phyloP scores from a whole-genome alignment of 2,113 vertebrate species.

The Okapia johnstoni region DNA sequence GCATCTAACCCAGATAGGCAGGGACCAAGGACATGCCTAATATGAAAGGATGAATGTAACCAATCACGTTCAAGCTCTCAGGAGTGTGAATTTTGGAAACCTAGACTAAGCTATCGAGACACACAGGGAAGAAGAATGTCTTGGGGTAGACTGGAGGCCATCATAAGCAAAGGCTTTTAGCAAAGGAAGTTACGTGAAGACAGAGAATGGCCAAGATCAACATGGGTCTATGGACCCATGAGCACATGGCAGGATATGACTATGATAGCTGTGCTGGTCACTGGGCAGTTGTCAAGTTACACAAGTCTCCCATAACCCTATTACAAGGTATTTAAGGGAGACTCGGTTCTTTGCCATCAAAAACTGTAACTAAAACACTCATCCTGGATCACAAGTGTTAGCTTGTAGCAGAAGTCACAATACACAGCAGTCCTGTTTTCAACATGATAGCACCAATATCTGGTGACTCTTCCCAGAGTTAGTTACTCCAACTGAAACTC shows the following conservation, averaged over 20 bases:
- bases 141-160: not conserved
- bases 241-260: fast-evolving
- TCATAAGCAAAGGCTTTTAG: not conserved
- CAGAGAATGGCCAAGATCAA: not conserved
- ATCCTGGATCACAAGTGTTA: not conserved
- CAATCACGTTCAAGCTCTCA: not conserved
- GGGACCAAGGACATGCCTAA: not conserved
- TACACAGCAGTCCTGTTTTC: not conserved
- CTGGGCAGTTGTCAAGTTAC: fast-evolving
- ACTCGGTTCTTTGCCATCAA: not conserved
- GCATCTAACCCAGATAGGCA: not conserved
- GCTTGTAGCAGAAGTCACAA: not conserved
- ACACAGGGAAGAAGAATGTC: not conserved
- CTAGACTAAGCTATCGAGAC: not conserved
- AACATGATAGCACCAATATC: not conserved
- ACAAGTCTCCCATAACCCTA: not conserved
- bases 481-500: not conserved
- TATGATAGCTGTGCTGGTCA: fast-evolving
- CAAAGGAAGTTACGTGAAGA: not conserved
- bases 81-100: not conserved
- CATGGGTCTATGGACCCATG: not conserved
- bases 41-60: not conserved
- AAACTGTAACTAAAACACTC: not conserved
- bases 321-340: not conserved
- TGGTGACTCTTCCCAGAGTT: not conserved